These are phyloP conservation scores for Lysandra bellargus DNA, from an alignment of 2,888 invertebrate genomes.

Conservation along the genomic window DNA sequence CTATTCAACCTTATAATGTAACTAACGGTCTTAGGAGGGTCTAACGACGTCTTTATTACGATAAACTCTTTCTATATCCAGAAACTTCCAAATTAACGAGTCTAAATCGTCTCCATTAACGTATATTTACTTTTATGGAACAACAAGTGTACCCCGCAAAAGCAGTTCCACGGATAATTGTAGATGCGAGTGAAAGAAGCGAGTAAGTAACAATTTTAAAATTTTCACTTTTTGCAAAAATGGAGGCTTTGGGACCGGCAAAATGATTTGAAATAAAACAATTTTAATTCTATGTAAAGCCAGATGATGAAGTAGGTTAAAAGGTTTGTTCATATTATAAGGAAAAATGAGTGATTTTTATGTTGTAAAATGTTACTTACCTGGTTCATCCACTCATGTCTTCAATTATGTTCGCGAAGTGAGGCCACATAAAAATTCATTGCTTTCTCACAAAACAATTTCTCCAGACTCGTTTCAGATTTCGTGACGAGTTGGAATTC, in stretches of 20 bases:
- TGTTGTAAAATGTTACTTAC: too few species aligned
- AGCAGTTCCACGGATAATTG: not conserved
- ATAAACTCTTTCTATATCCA: not conserved
- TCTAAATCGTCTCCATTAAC: not conserved
- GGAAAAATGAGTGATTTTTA: too few species aligned
- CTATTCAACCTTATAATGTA: too few species aligned
- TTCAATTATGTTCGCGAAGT: conserved; percentile 2
- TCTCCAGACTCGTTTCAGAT: not conserved
- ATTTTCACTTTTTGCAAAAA: too few species aligned
- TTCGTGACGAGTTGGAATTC: conserved; percentile 10
- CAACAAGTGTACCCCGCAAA: not conserved
- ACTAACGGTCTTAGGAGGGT: not conserved
- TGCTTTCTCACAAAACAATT: conserved; percentile 30
- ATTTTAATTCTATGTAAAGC: too few species aligned
- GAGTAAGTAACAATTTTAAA: too few species aligned
- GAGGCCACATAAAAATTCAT: conserved; percentile 31
- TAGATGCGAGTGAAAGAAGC: too few species aligned
- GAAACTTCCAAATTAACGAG: not conserved
- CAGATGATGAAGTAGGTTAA: too few species aligned
- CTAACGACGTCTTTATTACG: not conserved
- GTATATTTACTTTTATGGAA: not conserved
- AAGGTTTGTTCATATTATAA: too few species aligned
- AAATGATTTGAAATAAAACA: too few species aligned
- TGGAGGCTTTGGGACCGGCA: too few species aligned
- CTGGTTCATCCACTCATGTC: too few species aligned